Evolutionary conservation across 2,797 vertebrate species (phyloP), one percentile per base, ranked within the genome.

Genomic region (Rhynchonycteris naso): DNA sequence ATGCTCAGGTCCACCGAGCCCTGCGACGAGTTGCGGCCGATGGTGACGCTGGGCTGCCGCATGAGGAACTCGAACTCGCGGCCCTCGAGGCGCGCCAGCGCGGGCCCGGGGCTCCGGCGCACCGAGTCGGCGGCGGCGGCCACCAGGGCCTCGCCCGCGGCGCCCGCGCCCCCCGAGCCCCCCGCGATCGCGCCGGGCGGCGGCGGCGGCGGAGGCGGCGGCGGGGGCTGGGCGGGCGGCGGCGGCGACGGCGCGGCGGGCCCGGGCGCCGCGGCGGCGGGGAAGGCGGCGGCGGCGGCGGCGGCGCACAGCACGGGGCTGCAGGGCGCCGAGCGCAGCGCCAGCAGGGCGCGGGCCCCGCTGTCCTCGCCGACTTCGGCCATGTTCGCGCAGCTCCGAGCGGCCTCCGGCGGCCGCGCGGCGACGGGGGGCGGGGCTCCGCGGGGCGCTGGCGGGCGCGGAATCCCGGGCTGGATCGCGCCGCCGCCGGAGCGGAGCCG

Each of bases 21-120:
- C 97, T 99, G 99, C 85, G 99, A 99, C 78, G 99, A 99, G 98
- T 99, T 99, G 98, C 99, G 99, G 96, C 99, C 99, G 98, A 99
- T 99, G 83, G 99, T 99, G 97, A 99, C 99, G 96, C 99, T 98
- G 97, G 99, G 98, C 98, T 99, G 99, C 96, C 99, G 99, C 99
- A 99, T 99, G 97, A 99, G 98, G 98, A 99, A 99, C 99, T 99
- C 99, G 97, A 99, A 99, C 98, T 99, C 99, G 98, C 99, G 99
- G 99, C 99, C 99, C 98, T 99, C 99, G 75, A 99, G 99, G 63
- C 99, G 98, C 92, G 99, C 99, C 96, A 99, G 98, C 98, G 98
- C 99, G 97, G 98, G 98, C 83, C 95, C 98, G 6, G 97, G 92
- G 72, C 97, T 97, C 91, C 96, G 92, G 26, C 97, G 94, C 89